Base-by-base conservation (phyloP, 2,797 vertebrate genomes). In the Typhlichthys eigenmanni region DNA sequence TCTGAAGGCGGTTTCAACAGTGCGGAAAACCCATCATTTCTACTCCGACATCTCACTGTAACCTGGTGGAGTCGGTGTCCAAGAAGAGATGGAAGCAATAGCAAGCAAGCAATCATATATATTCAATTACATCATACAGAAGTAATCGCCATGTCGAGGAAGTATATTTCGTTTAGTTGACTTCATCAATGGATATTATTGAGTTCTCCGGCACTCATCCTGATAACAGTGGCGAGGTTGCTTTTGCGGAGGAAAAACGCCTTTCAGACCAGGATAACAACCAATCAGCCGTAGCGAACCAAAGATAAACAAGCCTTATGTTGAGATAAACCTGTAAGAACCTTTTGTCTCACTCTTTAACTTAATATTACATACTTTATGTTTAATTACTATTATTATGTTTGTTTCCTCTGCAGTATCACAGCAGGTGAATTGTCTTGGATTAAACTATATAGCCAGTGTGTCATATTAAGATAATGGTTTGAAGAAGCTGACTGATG, bases 301-400 rank as follows among this genome's bases (percentile, higher is more conserved):
- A 88, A 90, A 90, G 88, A 91, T 87, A 90, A 91, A 90, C 87
- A 88, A 89, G 85, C 88, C 87, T 87, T 85, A 91, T 91, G 89
- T 89, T 83, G 73, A 85, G 69, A 85, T 76, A n/a, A 72, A 91
- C 89, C 87, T 87, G 90, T 91, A 88, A 89, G 89, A 80, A 55
- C 74, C 0, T 0, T 14, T 69, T 48, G 46, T 52, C 8, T 72
- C 19, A 8, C 38, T 29, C 58, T 69, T 47, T 4, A 13, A 11
- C 8, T 55, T 13, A 1, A 49, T 1, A 14, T 10, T 13, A 47
- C 47, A 8, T 13, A 53, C 4, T 5, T 51, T 17, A 7, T 51
- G 29, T 55, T 32, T 1, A 1, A 4, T 4, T 43, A 55, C 64
- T 61, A 46, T 0, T 32, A 1, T 11, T 62, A 58, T 53, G 45